Percentiles rank a stretch among this genome's conserved stretches.
Conservation (phyloP, 1,140 invertebrate species). For the Pogonomyrmex californicus region DNA sequence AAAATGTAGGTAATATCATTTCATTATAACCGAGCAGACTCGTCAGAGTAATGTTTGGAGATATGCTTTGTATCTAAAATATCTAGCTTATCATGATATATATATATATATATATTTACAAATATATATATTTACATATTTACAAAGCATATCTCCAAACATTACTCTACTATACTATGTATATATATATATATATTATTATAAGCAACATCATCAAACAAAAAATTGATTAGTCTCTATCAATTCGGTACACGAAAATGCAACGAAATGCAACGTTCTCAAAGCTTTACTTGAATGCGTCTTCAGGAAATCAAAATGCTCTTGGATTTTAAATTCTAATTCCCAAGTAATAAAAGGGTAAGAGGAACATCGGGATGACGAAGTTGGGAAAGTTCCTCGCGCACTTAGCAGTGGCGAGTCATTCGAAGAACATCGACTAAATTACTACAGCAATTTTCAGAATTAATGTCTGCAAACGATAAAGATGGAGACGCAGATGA, state of each 20-base stretch:
- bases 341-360: constrained; percentile 50
- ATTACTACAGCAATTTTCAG: constrained; percentile 56
- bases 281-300: not conserved
- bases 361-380: constrained; percentile 42
- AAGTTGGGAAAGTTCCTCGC: constrained; percentile 47
- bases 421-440: constrained; percentile 48
- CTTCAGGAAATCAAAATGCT: constrained; percentile 20
- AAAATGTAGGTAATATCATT: not conserved
- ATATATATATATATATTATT: not conserved
- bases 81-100: not conserved
- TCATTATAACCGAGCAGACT: not conserved
- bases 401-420: constrained; percentile 43
- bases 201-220: not conserved
- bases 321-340: constrained; percentile 53
- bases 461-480: constrained; percentile 52
- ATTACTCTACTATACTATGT: too few species aligned
- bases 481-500: constrained; percentile 34
- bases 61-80: not conserved
- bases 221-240: not conserved
- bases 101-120: too few species aligned
- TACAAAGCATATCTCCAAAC: too few species aligned
- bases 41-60: not conserved
- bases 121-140: too few species aligned
- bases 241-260: not conserved
- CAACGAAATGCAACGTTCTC: not conserved